Evolutionary conservation across 1,140 invertebrate genomes (phyloP), one percentile per base, ranked within the genome.

Genomic region (Whitmania pigra): DNA sequence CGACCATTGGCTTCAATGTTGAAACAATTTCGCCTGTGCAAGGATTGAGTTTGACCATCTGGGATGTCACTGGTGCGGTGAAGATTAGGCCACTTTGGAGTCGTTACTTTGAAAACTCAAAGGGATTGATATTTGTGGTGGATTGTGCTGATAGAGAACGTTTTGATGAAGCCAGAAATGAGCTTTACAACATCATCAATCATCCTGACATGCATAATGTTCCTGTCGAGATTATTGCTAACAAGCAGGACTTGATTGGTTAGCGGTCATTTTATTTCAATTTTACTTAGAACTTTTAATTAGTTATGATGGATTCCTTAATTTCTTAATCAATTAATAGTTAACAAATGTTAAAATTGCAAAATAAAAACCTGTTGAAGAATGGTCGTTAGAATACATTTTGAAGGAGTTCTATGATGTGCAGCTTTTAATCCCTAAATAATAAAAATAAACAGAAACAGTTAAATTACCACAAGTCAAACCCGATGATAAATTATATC

Each of bases 1-100:
- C 82, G 15, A 84, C 80, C 0, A 80, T 80, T 25, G 80, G 80
- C 11, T 80, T 80, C 71, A 80, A 80, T 69, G 79, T 80, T 11
- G 80, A 81, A 73, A 80, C 78, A 4, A 78, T 80, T 13, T 66
- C 63, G 17, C 78, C 78, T 0, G 71, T 72, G 68, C 83, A 83
- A 72, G 83, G 81, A 53, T 74, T 84, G 7, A 82, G 78, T 17
- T 83, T 84, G 70, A 84, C 82, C 53, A 80, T 84, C 13, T 83
- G 82, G 82, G 83, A 84, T 74, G 80, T 83, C 27, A 82, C 82
- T 67, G 82, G 83, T 54, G 82, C 84, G 74, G 78, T 81, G 54
- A 84, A 79, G 76, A 80, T 83, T 49, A 76, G 83, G 71, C 78
- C 76, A 43, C 71, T 83, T 11, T 84, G 82, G 82, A 75, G 77